Conservation (phyloP, 2,113 vertebrate genomes). For the Amphiprion percula region DNA sequence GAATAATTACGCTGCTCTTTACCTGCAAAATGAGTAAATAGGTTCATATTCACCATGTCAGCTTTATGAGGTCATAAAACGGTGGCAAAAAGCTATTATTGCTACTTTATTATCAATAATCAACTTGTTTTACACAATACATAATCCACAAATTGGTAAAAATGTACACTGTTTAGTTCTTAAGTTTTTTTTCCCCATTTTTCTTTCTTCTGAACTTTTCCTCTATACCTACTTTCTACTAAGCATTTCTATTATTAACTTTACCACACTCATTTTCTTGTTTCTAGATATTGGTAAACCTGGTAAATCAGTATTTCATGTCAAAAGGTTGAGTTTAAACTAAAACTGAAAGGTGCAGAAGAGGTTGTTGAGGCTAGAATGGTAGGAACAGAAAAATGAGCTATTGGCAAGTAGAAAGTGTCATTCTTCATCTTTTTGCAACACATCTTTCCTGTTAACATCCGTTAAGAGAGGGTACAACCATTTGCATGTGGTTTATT, state of each 20-base stretch:
- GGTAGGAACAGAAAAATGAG: background rate
- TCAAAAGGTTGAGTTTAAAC: background rate
- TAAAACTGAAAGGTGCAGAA: background rate
- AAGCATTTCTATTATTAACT: background rate
- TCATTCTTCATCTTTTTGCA: background rate
- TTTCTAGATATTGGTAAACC: background rate
- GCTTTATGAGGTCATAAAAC: too few relatives aligned
- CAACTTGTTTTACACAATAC: too few relatives aligned
- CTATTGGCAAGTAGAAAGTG: conserved; percentile 2
- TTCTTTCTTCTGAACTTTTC: too few relatives aligned
- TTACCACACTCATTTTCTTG: background rate
- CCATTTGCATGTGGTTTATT: conserved; percentile 18
- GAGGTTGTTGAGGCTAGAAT: background rate
- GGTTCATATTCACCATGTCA: too few relatives aligned
- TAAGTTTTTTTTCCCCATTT: too few relatives aligned
- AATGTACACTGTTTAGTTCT: too few relatives aligned
- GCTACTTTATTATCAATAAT: too few relatives aligned
- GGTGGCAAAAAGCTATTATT: too few relatives aligned
- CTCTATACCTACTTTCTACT: too few relatives aligned
- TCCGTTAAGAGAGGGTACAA: background rate
- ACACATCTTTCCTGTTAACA: background rate
- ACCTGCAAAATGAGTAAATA: too few relatives aligned
- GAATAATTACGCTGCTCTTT: too few relatives aligned
- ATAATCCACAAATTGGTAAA: too few relatives aligned
- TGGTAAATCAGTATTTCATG: background rate